Evolutionary conservation across 1,140 invertebrate genomes (phyloP), one percentile per base, ranked within the genome.

Genomic region (Drosophila setifemur): DNA sequence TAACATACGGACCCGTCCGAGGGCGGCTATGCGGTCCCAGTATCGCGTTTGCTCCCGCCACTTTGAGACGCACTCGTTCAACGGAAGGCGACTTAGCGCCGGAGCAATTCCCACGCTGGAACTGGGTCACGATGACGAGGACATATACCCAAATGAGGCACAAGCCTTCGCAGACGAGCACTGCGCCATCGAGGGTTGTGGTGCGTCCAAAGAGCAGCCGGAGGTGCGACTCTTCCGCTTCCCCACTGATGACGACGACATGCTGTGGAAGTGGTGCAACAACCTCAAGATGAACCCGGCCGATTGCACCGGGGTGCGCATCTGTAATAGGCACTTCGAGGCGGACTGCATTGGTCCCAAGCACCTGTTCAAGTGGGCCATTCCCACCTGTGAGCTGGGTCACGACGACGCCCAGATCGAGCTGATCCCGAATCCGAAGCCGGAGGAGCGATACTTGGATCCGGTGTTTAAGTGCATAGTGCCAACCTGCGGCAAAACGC

Each of bases 241-340:
- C 12, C 88, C 88, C 25, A 79, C 61, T 7, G 88, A 89, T 3
- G 88, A 89, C 60, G 88, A 89, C 40, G 88, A 89, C 31, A 44
- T 88, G 35, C 45, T 89, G 1, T 88, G 78, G 79, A 89, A 89
- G 42, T 89, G 88, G 88, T 89, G 88, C 40, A 82, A 89, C 19
- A 89, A 89, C 47, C 72, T 89, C 0, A 89, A 89, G 47, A 86
- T 89, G 83, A 86, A 88, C 50, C 79, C 88, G 0, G 68, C 75
- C 3, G 88, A 89, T 18, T 89, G 88, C 55, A 35, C 53, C 1
- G 88, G 88, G 3, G 76, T 89, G 0, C 83, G 83, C 2, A 89
- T 89, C 14, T 89, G 88, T 31, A 86, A 88, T 49, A 82, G 78
- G 9, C 88, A 89, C 28, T 89, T 89, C 25, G 88, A 89, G 23